Percentiles rank a stretch among this genome's conserved stretches.
Conservation (phyloP, 2,113 vertebrate genomes). For the Malurus elegans region DNA sequence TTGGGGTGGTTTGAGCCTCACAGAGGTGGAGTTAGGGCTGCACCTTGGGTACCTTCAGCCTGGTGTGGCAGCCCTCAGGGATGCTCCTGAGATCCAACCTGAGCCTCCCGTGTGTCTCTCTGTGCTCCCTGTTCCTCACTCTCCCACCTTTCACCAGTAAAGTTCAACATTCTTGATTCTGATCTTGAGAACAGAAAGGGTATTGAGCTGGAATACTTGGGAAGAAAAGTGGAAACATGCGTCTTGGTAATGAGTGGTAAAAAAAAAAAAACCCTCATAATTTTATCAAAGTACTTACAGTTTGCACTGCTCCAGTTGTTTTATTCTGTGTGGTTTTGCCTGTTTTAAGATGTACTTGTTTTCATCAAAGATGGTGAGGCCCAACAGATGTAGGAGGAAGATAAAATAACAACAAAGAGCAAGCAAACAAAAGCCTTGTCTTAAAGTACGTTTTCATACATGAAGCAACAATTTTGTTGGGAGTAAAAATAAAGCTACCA, state of each 20-base stretch:
- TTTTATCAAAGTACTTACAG: background rate
- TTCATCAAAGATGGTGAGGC: background rate
- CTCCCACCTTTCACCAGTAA: rapidly evolving
- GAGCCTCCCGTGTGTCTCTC: rapidly evolving
- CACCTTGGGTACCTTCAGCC: background rate
- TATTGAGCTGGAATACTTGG: background rate
- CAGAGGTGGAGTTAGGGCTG: rapidly evolving
- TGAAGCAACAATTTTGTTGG: background rate
- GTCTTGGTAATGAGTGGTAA: background rate
- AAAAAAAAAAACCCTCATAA: rapidly evolving
- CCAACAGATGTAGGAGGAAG: background rate
- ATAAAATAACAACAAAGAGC: background rate
- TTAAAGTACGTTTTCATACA: background rate
- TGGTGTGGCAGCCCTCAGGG: rapidly evolving
- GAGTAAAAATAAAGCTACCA: background rate
- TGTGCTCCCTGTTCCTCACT: rapidly evolving
- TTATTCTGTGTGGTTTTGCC: background rate
- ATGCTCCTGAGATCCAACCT: background rate
- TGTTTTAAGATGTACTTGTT: background rate
- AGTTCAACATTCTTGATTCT: background rate
- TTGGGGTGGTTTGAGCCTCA: background rate
- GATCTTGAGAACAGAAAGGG: background rate
- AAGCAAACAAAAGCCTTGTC: background rate
- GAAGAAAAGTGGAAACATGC: background rate
- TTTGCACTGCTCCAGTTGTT: rapidly evolving